Conservation (phyloP, 2,797 vertebrate genomes). For the Harpagifer antarcticus region DNA sequence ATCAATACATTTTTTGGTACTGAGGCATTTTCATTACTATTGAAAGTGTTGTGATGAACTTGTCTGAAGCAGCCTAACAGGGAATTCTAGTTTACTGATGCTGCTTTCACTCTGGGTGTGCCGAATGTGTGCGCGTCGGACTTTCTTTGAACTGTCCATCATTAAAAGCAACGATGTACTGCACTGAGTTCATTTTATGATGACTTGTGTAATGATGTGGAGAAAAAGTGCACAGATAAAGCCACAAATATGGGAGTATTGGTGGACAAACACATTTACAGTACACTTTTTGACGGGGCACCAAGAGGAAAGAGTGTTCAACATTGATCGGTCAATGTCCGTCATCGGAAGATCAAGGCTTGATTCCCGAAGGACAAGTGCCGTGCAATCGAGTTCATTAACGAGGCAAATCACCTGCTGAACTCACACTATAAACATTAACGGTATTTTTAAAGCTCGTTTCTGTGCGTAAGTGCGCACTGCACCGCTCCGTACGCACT, state of each 20-base stretch:
- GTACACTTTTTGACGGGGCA: neutral
- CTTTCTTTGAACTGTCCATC: slow-evolving; percentile 2
- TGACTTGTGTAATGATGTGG: neutral
- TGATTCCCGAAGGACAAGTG: neutral
- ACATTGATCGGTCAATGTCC: neutral
- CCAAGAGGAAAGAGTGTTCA: neutral
- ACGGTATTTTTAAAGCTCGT: neutral
- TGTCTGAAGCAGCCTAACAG: neutral
- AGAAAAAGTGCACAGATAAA: neutral
- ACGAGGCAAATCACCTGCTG: neutral
- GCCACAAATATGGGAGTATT: too few relatives aligned
- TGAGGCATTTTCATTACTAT: slow-evolving; percentile 25
- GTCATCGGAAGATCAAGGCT: neutral
- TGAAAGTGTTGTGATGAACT: slow-evolving; percentile 18
- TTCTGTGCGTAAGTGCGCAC: slow-evolving; percentile 70
- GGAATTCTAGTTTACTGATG: neutral
- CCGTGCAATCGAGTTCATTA: neutral
- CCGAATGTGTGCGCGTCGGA: slow-evolving; percentile 8
- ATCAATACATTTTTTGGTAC: slow-evolving; percentile 1
- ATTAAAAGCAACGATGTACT: neutral
- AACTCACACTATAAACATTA: neutral
- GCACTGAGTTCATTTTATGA: neutral
- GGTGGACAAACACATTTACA: too few relatives aligned
- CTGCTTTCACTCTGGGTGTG: neutral
- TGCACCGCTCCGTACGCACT: slow-evolving; percentile 46